These are phyloP conservation scores for Dendrocopos noguchii DNA, from an alignment of 2,113 vertebrate species.

Conservation along the genomic window DNA sequence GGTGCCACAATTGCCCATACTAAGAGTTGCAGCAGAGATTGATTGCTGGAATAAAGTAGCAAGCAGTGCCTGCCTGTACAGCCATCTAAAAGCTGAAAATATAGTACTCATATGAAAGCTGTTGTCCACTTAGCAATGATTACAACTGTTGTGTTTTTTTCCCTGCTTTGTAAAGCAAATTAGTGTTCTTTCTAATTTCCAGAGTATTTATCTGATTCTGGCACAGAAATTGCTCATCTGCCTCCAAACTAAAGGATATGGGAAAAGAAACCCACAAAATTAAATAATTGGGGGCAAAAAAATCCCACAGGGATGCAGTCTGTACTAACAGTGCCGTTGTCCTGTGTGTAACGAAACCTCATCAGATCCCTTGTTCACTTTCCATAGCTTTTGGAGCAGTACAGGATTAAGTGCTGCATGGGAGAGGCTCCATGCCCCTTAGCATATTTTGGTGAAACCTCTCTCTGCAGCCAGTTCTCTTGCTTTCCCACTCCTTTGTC, in stretches of 20 bases:
- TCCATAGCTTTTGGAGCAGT: rapidly evolving
- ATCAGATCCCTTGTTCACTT: background rate
- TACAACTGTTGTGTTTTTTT: background rate
- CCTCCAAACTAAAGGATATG: background rate
- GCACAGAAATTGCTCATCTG: background rate
- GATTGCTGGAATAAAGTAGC: background rate
- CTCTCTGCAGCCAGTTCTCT: background rate
- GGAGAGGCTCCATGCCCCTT: background rate
- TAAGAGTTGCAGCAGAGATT: background rate
- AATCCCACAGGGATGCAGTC: background rate
- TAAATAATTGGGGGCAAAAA: background rate
- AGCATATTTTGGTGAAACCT: background rate
- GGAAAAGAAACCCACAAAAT: background rate
- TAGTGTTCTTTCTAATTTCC: background rate
- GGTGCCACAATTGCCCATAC: background rate
- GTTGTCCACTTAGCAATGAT: background rate
- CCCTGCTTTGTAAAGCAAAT: background rate
- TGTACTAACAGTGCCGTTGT: background rate
- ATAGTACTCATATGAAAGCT: background rate
- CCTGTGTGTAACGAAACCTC: background rate
- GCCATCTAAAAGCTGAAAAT: background rate
- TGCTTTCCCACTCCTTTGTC: rapidly evolving
- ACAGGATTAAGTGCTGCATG: background rate
- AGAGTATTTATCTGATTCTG: background rate
- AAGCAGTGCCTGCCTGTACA: background rate